A percentile compares a stretch with the other conserved stretches of the same genome.
Evolutionary conservation across 1,140 invertebrate species (phyloP).

Genomic region (Agraylea sexmaculata): DNA sequence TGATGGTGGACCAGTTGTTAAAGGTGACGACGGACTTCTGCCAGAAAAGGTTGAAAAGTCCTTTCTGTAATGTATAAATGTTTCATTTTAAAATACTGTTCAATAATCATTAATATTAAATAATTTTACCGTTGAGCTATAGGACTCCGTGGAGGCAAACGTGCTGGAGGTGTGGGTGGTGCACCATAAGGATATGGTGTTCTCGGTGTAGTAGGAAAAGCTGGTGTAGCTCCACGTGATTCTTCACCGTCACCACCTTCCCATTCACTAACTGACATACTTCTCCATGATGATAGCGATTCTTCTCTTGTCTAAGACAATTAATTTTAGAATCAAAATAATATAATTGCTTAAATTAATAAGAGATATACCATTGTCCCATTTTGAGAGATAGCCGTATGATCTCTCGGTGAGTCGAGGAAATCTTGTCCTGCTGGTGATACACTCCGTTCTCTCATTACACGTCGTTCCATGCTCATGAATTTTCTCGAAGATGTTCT

Average conservation of each 20-base stretch:
- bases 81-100: constrained; percentile 5
- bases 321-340: constrained; percentile 2
- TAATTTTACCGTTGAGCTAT: constrained; percentile 51
- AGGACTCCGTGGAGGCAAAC: constrained; percentile 56
- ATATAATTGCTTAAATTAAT: neutral
- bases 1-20: constrained; percentile 55
- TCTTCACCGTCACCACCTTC: constrained; percentile 34
- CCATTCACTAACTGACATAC: constrained; percentile 44
- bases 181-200: constrained; percentile 77
- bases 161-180: constrained; percentile 45
- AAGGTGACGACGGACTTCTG: constrained; percentile 39
- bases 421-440: constrained; percentile 23
- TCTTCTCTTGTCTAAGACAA: constrained; percentile 48
- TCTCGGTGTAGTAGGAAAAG: constrained; percentile 78
- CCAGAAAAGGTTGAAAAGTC: constrained; percentile 26
- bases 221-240: constrained; percentile 71
- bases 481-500: constrained; percentile 49
- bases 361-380: constrained; percentile 18
- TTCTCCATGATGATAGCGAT: constrained; percentile 47
- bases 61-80: constrained; percentile 16
- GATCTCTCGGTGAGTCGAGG: constrained; percentile 19
- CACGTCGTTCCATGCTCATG: constrained; percentile 40
- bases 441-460: constrained; percentile 36
- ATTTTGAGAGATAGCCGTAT: constrained; percentile 12
- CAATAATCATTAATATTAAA: constrained; percentile 13